These are phyloP conservation scores for Drosophila siamana DNA, from an alignment of 2,888 invertebrate genomes.

Conservation along the genomic window DNA sequence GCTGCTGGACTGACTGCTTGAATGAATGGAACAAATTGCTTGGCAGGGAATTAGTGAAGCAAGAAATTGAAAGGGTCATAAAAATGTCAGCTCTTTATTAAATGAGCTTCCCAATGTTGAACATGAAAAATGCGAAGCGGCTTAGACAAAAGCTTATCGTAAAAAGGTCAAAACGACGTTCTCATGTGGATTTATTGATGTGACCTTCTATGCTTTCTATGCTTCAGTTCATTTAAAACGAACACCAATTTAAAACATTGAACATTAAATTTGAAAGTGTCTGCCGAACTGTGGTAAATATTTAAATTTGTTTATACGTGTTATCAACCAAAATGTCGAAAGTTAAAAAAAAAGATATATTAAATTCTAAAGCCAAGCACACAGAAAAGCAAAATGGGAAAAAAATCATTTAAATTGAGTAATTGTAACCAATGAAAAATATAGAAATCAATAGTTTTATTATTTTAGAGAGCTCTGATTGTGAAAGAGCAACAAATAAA, in stretches of 20 bases:
- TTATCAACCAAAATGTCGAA: constrained; percentile 10
- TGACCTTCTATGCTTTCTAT: constrained; percentile 28
- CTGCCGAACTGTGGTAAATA: not conserved
- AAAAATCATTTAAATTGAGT: constrained; percentile 15
- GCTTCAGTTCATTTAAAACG: constrained; percentile 11
- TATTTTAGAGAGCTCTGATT: not conserved
- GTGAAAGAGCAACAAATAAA: not conserved
- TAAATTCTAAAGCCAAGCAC: not conserved
- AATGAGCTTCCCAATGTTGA: constrained; percentile 38
- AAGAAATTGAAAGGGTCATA: constrained; percentile 62
- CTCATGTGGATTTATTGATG: constrained; percentile 46
- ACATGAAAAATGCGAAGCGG: constrained; percentile 42
- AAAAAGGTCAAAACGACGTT: constrained; percentile 19
- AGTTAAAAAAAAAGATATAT: constrained; percentile 3
- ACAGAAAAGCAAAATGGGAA: constrained; percentile 2
- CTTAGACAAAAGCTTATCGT: constrained; percentile 24
- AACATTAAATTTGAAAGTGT: no score
- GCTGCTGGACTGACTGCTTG: constrained; percentile 11
- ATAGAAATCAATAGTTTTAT: not conserved
- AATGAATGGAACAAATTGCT: constrained; percentile 53
- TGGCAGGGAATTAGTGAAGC: constrained; percentile 65
- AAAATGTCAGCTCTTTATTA: constrained; percentile 60
- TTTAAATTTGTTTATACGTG: constrained; percentile 8
- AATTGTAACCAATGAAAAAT: not conserved
- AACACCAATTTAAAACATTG: not conserved